A percentile compares a stretch with the other conserved stretches of the same genome.
These are phyloP conservation scores for Drosophila kikkawai DNA, from an alignment of 1,140 invertebrate species.

Conservation along the genomic window DNA sequence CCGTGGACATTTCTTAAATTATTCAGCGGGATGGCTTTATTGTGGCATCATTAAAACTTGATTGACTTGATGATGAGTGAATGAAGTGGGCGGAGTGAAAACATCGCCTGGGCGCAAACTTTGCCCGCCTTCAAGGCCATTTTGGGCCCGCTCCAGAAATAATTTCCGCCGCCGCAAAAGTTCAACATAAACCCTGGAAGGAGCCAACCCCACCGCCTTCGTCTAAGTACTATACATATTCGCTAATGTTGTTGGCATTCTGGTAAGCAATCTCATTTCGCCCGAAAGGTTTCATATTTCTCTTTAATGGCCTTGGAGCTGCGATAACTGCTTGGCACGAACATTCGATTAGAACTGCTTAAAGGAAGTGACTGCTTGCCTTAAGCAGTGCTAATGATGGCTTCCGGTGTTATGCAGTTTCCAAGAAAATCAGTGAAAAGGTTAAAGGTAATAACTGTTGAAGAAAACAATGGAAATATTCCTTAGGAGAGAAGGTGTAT, in stretches of 20 bases:
- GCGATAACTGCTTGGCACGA: slow-evolving; percentile 39
- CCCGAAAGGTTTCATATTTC: slow-evolving; percentile 46
- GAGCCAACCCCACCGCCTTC: background rate
- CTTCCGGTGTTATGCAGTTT: slow-evolving; percentile 4
- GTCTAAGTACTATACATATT: slow-evolving; percentile 31
- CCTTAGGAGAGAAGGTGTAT: background rate
- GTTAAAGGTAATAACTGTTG: background rate
- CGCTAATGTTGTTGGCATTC: slow-evolving; percentile 26
- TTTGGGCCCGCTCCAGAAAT: slow-evolving; percentile 6
- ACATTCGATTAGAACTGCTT: background rate
- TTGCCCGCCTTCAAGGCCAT: slow-evolving; percentile 30
- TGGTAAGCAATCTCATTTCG: slow-evolving; percentile 35
- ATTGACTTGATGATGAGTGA: slow-evolving; percentile 70
- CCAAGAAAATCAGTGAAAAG: background rate
- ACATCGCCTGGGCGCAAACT: slow-evolving; percentile 34
- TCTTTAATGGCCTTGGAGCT: slow-evolving; percentile 26
- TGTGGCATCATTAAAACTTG: slow-evolving; percentile 77
- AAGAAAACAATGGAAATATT: background rate
- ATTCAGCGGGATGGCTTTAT: slow-evolving; percentile 53
- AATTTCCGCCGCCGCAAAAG: slow-evolving; percentile 48
- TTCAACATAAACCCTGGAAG: slow-evolving; percentile 33
- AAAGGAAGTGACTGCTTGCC: slow-evolving; percentile 10
- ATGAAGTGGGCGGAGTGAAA: slow-evolving; percentile 31
- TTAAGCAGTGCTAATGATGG: slow-evolving; percentile 5
- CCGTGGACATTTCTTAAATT: slow-evolving; percentile 58